Evolutionary conservation across 2,113 vertebrate genomes (phyloP).

Genomic region (Rhea pennata): DNA sequence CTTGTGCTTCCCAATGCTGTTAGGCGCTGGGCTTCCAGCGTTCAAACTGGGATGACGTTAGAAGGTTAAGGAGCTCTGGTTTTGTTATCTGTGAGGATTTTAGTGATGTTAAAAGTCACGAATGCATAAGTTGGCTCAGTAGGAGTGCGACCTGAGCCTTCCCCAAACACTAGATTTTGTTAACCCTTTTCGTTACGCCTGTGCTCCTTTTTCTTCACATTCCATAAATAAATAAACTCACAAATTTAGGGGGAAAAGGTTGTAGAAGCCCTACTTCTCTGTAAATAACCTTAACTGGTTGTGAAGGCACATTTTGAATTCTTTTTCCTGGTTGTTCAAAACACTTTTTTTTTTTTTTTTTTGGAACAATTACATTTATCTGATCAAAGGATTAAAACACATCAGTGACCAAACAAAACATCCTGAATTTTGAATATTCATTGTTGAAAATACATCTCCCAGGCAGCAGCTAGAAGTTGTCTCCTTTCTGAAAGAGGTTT

Average conservation of each 20-base stretch:
- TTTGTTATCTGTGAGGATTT: neutral
- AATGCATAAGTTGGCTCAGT: neutral
- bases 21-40: neutral
- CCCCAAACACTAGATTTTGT: neutral
- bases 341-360: conserved; percentile 20
- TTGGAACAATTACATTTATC: conserved; percentile 32
- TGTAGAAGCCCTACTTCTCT: neutral
- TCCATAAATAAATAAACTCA: neutral
- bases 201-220: neutral
- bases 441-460: neutral
- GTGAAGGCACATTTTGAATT: conserved; percentile 56
- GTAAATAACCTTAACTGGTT: conserved; percentile 38
- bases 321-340: conserved; percentile 23
- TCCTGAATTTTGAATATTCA: neutral
- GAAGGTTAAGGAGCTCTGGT: neutral
- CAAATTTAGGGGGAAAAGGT: neutral
- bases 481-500: neutral
- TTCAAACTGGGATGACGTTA: neutral
- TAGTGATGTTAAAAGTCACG: neutral
- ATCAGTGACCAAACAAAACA: neutral
- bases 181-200: neutral
- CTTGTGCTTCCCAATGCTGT: neutral
- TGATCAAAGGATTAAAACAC: conserved; percentile 44
- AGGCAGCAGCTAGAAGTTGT: neutral
- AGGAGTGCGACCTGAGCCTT: neutral